A percentile compares a stretch with the other conserved stretches of the same genome.
phyloP scores from a whole-genome alignment of 2,797 vertebrate genomes.

The Spatula versicolor region DNA sequence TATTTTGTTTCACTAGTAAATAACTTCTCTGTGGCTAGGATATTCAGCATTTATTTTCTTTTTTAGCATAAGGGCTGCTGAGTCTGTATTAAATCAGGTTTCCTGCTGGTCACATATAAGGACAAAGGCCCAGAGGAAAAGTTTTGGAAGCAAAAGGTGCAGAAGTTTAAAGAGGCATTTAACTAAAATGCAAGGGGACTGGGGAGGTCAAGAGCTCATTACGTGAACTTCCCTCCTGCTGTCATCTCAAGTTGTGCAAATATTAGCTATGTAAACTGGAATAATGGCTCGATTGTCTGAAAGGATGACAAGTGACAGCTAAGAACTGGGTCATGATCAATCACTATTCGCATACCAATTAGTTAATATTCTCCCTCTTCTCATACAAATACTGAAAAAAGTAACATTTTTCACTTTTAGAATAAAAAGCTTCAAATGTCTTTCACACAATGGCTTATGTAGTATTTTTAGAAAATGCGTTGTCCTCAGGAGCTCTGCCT shows the following conservation, averaged over 20 bases:
- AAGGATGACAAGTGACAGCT: constrained; percentile 38
- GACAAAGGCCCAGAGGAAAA: neutral
- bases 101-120: neutral
- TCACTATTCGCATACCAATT: constrained; percentile 71
- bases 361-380: constrained; percentile 23
- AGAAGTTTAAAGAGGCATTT: constrained; percentile 26
- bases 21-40: neutral
- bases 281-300: constrained; percentile 45
- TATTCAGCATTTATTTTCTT: neutral
- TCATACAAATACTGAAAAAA: constrained; percentile 11
- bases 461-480: constrained; percentile 14
- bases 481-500: neutral
- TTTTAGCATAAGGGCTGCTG: neutral
- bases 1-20: neutral
- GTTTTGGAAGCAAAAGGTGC: neutral
- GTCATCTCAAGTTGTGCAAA: constrained; percentile 46
- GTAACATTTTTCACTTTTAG: neutral
- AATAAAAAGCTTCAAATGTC: neutral
- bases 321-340: constrained; percentile 65
- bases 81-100: neutral
- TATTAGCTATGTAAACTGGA: constrained; percentile 49
- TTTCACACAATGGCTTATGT: neutral
- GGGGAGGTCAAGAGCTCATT: constrained; percentile 17
- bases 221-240: constrained; percentile 9
- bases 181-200: neutral